Base-by-base conservation (phyloP, 2,797 vertebrate species). In the Dicrostonyx torquatus region DNA sequence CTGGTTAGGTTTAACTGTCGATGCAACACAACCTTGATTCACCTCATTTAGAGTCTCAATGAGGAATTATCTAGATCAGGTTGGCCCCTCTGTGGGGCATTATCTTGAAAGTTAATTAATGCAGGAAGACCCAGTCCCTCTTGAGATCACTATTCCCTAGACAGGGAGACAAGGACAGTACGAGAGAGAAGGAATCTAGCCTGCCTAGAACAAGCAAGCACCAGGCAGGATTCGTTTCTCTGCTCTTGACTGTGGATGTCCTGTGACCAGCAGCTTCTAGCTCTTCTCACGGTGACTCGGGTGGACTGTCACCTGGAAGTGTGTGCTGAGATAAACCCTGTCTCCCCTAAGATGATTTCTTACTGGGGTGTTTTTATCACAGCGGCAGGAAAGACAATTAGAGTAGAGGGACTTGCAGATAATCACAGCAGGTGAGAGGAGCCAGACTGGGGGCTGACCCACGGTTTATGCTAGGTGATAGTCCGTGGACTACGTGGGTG, bases 401-500 rank as follows among this genome's bases (percentile, higher is more conserved):
- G 45, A 85, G 17, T 5, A 68, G 11, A 34, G 50, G 37, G 78
- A 31, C 58, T 75, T 40, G 24, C 40, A 48, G 1, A 29, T 60
- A 29, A n/a, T n/a, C 5, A 14, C 1, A 3, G 12, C 0, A 14
- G 45, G 26, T 5, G 29, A 26, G 22, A 13, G 78, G 22, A 83
- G 18, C 45, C 43, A 20, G 62, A 13, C 26, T 64, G 43, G 75
- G 62, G 43, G 87, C 45, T 62, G 26, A 45, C 24, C 15, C 60
- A 53, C 22, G 3, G 6, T 83, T 60, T 53, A 22, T 24, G 34
- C 15, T 18, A 11, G 85, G 58, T 20, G 7, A 79, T 6, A 40
- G 1, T 17, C 0, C 0, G 1, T 34, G 8, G 8, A 1, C 3
- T 8, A 17, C 6, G 0, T 12, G 90, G 45, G 20, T 58, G 4